Evolutionary conservation across 2,888 invertebrate species (phyloP).

Genomic region (Ochlodes sylvanus): DNA sequence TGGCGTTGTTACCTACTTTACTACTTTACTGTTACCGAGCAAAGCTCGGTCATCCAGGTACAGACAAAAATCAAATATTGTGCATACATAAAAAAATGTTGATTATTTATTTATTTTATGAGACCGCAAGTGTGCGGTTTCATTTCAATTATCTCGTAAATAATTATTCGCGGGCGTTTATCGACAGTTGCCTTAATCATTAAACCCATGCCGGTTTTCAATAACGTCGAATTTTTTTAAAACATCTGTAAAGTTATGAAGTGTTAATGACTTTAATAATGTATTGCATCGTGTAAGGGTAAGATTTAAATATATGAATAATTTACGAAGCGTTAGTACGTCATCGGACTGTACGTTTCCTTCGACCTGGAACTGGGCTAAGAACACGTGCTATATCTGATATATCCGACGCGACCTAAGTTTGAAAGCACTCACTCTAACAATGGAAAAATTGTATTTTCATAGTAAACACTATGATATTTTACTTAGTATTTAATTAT

Average conservation of each 20-base stretch:
- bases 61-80: no score
- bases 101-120: no score
- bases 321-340: constrained; percentile 41
- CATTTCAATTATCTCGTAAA: constrained; percentile 9
- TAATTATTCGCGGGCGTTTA: constrained; percentile 11
- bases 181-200: constrained; percentile 6
- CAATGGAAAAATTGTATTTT: no score
- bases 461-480: no score
- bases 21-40: no score
- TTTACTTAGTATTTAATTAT: no score
- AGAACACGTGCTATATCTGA: constrained; percentile 46
- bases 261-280: constrained; percentile 9
- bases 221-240: constrained; percentile 9
- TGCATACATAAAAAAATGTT: no score
- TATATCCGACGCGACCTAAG: no score
- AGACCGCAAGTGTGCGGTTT: no score
- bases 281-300: constrained; percentile 35
- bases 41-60: no score
- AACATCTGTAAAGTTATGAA: constrained; percentile 4
- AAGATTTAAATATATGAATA: constrained; percentile 43
- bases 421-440: no score
- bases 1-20: no score
- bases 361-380: constrained; percentile 44
- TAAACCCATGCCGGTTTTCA: constrained; percentile 1
- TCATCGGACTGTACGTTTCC: constrained; percentile 40